Percentiles rank a stretch among this genome's conserved stretches.
These are phyloP conservation scores for Zootermopsis nevadensis DNA, from an alignment of 2,888 invertebrate species.

Conservation along the genomic window DNA sequence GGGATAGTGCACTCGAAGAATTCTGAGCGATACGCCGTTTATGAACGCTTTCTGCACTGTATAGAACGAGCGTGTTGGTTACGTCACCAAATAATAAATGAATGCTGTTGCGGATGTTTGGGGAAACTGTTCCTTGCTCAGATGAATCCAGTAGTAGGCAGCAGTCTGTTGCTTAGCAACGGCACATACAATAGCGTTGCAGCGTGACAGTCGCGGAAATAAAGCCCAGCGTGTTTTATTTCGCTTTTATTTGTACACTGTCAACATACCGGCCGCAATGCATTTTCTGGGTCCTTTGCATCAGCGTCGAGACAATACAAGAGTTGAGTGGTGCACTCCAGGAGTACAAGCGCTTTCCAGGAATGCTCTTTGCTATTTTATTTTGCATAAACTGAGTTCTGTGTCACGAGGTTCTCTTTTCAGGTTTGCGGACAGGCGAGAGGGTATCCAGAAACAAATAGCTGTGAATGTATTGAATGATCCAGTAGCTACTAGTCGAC, in stretches of 20 bases:
- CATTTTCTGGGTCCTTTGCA: background rate
- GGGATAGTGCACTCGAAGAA: background rate
- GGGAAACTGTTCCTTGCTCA: slow-evolving; percentile 22
- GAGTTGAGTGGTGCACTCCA: too few species aligned
- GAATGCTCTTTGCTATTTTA: too few species aligned
- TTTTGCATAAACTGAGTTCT: too few species aligned
- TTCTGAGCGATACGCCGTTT: background rate
- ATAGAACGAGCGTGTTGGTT: background rate
- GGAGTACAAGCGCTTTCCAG: too few species aligned
- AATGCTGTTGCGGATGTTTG: slow-evolving; percentile 36
- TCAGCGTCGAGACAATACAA: background rate
- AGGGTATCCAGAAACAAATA: too few species aligned
- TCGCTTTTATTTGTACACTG: slow-evolving; percentile 15
- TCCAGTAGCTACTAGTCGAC: too few species aligned
- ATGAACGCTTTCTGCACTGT: background rate
- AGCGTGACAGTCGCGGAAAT: slow-evolving; percentile 38
- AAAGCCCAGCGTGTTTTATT: slow-evolving; percentile 30
- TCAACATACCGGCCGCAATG: background rate
- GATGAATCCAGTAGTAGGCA: slow-evolving; percentile 28
- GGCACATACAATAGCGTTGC: slow-evolving; percentile 28
- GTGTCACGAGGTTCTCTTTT: too few species aligned
- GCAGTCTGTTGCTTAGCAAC: slow-evolving; percentile 31
- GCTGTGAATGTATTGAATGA: too few species aligned
- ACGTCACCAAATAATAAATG: slow-evolving; percentile 42
- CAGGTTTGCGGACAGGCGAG: too few species aligned